These are phyloP conservation scores for Dromius quadrimaculatus DNA, from an alignment of 2,888 invertebrate genomes.

Conservation along the genomic window DNA sequence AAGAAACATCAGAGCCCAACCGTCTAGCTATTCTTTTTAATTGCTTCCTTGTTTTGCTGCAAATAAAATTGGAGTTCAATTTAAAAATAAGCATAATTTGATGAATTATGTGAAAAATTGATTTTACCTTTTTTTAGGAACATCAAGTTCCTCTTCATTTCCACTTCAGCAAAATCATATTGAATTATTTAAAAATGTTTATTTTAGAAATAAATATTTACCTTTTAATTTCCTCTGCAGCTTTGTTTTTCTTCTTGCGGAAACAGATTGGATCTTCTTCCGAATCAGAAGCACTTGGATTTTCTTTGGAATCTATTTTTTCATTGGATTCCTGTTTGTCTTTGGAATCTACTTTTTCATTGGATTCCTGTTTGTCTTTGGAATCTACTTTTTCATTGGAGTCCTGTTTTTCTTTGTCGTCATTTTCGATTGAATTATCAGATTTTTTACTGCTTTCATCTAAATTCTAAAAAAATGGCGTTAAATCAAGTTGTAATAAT, in stretches of 20 bases:
- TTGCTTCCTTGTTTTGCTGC: conserved; percentile 32
- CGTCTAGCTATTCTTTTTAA: conserved; percentile 36
- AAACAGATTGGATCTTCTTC: conserved; percentile 55
- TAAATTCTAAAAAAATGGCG: neutral
- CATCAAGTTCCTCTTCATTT: conserved; percentile 55
- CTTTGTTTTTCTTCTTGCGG: conserved; percentile 52
- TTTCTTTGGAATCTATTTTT: conserved; percentile 54
- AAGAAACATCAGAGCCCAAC: conserved; percentile 37
- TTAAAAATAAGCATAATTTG: neutral
- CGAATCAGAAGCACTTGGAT: conserved; percentile 58
- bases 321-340: conserved; percentile 61
- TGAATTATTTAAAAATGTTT: neutral
- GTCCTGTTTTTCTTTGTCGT: conserved; percentile 50
- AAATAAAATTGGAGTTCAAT: too few relatives aligned
- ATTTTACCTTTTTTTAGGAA: conserved; percentile 55
- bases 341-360: conserved; percentile 55
- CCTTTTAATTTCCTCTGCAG: conserved; percentile 40
- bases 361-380: conserved; percentile 52
- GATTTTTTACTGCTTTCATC: conserved; percentile 4
- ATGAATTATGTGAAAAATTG: conserved; percentile 1
- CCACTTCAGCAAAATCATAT: conserved; percentile 30
- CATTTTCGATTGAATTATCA: conserved; percentile 44
- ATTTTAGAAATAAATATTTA: conserved; percentile 8
- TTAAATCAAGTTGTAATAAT: too few relatives aligned
- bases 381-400: conserved; percentile 43